Evolutionary conservation across 2,113 vertebrate species (phyloP).

Genomic region (Gadus chalcogrammus): DNA sequence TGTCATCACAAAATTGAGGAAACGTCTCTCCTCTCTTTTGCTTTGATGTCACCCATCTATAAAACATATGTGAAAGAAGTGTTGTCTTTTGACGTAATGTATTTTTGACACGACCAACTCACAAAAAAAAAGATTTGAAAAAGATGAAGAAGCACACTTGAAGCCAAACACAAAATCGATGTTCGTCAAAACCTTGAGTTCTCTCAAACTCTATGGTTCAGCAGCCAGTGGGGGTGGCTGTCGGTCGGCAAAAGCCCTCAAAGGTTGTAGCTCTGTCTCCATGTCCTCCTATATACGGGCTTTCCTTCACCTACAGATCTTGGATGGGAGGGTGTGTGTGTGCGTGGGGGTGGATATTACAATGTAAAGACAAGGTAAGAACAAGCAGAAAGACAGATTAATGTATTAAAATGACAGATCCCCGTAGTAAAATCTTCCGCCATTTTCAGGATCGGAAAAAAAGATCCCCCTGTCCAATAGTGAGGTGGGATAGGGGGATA

Average conservation of each 20-base stretch:
- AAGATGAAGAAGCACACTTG: conserved; percentile 2
- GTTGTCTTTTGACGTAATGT: conserved; percentile 44
- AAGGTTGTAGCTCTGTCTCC: conserved; percentile 13
- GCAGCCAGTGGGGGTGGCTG: too few relatives aligned
- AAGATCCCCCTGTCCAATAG: background rate
- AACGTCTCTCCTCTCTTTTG: too few relatives aligned
- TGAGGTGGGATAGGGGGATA: background rate
- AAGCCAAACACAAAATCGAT: conserved; percentile 37
- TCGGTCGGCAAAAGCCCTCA: too few relatives aligned
- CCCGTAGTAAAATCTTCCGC: conserved; percentile 48
- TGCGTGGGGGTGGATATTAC: conserved; percentile 14
- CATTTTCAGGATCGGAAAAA: conserved; percentile 22
- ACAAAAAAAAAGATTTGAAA: conserved; percentile 28
- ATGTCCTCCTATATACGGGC: conserved; percentile 30
- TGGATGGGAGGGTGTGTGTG: too few relatives aligned
- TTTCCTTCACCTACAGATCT: conserved; percentile 37
- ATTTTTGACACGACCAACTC: conserved; percentile 58
- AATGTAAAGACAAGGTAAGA: conserved; percentile 32
- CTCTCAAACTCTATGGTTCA: background rate
- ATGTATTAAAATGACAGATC: conserved; percentile 26
- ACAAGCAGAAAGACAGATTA: conserved; percentile 22
- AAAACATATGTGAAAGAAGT: conserved; percentile 38
- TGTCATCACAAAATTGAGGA: too few relatives aligned
- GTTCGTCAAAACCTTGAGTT: conserved; percentile 45
- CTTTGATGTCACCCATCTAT: too few relatives aligned